Conservation (phyloP, 2,113 vertebrate genomes). For the Salvelinus alpinus region DNA sequence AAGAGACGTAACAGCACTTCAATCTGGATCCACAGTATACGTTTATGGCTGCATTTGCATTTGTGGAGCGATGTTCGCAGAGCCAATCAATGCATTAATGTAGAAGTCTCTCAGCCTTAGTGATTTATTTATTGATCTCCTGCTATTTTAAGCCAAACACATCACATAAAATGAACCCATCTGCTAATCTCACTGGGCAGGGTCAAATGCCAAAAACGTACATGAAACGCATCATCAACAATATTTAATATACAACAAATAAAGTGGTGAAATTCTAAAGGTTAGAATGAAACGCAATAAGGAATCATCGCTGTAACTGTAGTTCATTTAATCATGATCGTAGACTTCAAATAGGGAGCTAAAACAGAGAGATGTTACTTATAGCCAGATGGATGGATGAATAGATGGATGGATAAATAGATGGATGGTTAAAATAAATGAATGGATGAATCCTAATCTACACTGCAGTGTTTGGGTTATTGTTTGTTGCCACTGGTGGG, state of each 20-base stretch:
- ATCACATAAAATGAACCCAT: conserved; percentile 15
- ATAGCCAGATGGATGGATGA: no score
- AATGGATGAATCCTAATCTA: conserved; percentile 5
- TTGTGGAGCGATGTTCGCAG: neutral
- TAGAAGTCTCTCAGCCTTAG: neutral
- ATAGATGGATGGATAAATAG: no score
- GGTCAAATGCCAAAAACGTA: neutral
- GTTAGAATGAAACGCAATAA: neutral
- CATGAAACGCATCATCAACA: neutral
- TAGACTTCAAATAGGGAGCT: conserved; percentile 21
- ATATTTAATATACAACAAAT: neutral
- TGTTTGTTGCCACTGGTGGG: neutral
- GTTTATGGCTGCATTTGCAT: neutral
- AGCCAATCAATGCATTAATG: neutral
- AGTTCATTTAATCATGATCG: neutral
- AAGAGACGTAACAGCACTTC: neutral
- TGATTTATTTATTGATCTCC: conserved; percentile 41
- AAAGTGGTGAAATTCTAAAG: neutral
- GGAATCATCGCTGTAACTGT: neutral
- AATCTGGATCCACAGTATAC: neutral
- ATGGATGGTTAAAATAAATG: neutral
- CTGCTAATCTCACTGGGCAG: conserved; percentile 13
- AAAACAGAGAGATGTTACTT: neutral
- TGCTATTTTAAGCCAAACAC: conserved; percentile 25
- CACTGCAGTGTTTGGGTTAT: conserved; percentile 12